A percentile compares a stretch with the other conserved stretches of the same genome.
These are phyloP conservation scores for Tympanoctomys barrerae DNA, from an alignment of 2,797 vertebrate species.

Conservation along the genomic window DNA sequence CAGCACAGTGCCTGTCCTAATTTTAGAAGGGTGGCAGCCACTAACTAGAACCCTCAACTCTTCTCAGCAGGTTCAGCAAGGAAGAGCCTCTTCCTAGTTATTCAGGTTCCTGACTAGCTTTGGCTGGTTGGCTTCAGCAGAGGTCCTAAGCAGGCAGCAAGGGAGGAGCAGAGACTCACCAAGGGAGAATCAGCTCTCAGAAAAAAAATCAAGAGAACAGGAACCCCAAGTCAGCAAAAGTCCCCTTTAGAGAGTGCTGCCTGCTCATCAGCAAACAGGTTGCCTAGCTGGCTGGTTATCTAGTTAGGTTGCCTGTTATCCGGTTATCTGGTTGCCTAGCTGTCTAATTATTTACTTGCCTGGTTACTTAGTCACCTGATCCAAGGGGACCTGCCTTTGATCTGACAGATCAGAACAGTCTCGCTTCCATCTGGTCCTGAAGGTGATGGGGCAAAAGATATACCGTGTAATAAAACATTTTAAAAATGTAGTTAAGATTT, in stretches of 20 bases:
- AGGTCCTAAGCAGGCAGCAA: background rate
- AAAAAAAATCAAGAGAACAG: background rate
- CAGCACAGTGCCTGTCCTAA: background rate
- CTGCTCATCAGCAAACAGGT: background rate
- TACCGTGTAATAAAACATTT: background rate
- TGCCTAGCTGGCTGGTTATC: background rate
- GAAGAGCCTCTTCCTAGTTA: background rate
- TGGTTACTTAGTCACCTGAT: background rate
- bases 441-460: conserved; percentile 8
- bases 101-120: background rate
- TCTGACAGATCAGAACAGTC: background rate
- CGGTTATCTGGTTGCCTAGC: background rate
- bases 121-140: background rate
- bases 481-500: background rate
- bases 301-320: background rate
- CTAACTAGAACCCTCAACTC: background rate
- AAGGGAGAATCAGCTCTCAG: background rate
- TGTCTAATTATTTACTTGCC: conserved; percentile 32
- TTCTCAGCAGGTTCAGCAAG: background rate
- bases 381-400: background rate
- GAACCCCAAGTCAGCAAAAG: background rate
- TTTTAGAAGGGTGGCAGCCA: background rate
- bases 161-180: background rate
- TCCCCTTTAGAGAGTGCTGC: background rate
- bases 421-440: background rate